A percentile compares a stretch with the other conserved stretches of the same genome.
Evolutionary conservation across 2,113 vertebrate species (phyloP).

Genomic region (Pseudolaguvia tuberculata): DNA sequence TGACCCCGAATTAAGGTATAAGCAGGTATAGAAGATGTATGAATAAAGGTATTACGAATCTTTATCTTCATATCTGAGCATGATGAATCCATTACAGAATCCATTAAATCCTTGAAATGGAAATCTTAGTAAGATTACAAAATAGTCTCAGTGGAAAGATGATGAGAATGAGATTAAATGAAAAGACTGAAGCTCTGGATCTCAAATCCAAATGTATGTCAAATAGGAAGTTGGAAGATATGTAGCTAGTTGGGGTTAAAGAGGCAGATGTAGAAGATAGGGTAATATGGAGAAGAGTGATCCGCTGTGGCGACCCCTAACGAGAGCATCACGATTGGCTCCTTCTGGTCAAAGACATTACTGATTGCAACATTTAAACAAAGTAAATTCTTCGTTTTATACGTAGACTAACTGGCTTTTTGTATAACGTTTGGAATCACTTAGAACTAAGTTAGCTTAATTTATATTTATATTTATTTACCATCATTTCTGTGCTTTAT

Average conservation of each 20-base stretch:
- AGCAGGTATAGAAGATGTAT: no score
- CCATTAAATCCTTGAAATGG: background rate
- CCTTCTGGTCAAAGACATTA: background rate
- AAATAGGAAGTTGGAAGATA: no score
- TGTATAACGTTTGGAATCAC: no score
- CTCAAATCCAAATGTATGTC: slow-evolving; percentile 2
- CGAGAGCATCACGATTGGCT: background rate
- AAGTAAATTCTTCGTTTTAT: background rate
- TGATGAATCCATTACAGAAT: background rate
- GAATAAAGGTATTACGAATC: background rate
- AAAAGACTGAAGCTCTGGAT: background rate
- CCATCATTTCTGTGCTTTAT: no score
- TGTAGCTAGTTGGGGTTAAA: no score
- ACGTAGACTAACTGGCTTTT: background rate
- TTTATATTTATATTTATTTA: no score
- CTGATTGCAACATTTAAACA: background rate
- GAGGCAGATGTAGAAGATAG: no score
- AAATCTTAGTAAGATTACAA: background rate
- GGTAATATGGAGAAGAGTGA: no score
- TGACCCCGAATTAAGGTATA: no score
- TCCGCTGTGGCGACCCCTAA: no score
- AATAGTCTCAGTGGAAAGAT: background rate
- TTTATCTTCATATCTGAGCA: slow-evolving; percentile 9
- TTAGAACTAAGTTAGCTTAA: no score
- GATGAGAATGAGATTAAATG: background rate